phyloP scores from a whole-genome alignment of 2,797 vertebrate species.

The Ctenosaura bakeri region DNA sequence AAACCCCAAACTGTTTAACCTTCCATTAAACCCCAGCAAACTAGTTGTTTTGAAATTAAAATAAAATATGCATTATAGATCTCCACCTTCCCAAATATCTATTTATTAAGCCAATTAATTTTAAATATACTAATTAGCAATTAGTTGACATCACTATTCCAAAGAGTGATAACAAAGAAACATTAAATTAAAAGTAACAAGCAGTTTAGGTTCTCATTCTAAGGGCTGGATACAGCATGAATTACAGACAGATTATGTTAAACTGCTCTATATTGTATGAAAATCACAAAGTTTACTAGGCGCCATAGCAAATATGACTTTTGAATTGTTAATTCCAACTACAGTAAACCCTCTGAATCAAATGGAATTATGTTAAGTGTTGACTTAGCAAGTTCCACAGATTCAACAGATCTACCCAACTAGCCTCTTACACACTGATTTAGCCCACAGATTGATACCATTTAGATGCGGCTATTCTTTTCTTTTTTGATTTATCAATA shows the following conservation, averaged over 20 bases:
- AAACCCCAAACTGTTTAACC: slow-evolving; percentile 12
- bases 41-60: slow-evolving; percentile 23
- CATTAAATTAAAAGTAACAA: background rate
- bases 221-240: background rate
- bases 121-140: slow-evolving; percentile 10
- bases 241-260: background rate
- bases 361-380: no score
- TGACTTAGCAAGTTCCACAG: no score
- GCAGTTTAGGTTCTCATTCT: background rate
- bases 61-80: background rate
- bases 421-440: no score
- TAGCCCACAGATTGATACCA: no score
- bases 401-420: no score
- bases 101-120: background rate
- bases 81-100: slow-evolving; percentile 26
- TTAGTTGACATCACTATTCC: background rate
- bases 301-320: no score
- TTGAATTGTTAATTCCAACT: no score
- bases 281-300: no score
- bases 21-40: slow-evolving; percentile 2
- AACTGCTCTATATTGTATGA: background rate
- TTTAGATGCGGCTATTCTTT: no score
- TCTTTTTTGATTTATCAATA: no score
- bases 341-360: no score
- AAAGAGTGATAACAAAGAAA: background rate